Conservation (phyloP, 2,113 vertebrate genomes). For the Uria aalge region DNA sequence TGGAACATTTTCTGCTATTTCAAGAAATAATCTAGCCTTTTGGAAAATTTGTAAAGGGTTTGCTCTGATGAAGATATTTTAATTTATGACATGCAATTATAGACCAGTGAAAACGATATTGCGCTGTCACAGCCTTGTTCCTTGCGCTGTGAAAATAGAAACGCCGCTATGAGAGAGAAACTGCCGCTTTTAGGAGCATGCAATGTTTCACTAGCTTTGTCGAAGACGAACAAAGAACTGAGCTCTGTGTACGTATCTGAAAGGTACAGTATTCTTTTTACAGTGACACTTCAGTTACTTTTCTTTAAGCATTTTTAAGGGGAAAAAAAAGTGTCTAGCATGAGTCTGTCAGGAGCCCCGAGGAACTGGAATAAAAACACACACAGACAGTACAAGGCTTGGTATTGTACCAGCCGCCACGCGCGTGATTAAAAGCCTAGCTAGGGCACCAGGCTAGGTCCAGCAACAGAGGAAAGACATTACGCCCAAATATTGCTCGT, state of each 20-base stretch:
- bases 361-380: conserved; percentile 25
- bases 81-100: conserved; percentile 56
- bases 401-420: background rate
- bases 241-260: conserved; percentile 52
- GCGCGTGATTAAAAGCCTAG: background rate
- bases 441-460: background rate
- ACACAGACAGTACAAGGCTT: background rate
- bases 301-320: conserved; percentile 24
- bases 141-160: conserved; percentile 36
- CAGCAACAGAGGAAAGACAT: background rate
- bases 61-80: conserved; percentile 52
- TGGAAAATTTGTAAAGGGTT: conserved; percentile 40
- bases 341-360: conserved; percentile 13
- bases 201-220: conserved; percentile 47
- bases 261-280: conserved; percentile 55
- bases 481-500: conserved; percentile 12
- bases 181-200: conserved; percentile 14
- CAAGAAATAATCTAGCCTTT: conserved; percentile 56
- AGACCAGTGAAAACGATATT: conserved; percentile 51
- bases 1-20: conserved; percentile 54
- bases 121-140: conserved; percentile 14
- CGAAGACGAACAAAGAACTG: conserved; percentile 25
- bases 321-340: background rate
- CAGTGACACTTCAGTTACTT: conserved; percentile 56
- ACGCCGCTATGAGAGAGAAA: conserved; percentile 8